Base-by-base conservation (phyloP, 2,888 invertebrate genomes). In the Drosophila phalerata region DNA sequence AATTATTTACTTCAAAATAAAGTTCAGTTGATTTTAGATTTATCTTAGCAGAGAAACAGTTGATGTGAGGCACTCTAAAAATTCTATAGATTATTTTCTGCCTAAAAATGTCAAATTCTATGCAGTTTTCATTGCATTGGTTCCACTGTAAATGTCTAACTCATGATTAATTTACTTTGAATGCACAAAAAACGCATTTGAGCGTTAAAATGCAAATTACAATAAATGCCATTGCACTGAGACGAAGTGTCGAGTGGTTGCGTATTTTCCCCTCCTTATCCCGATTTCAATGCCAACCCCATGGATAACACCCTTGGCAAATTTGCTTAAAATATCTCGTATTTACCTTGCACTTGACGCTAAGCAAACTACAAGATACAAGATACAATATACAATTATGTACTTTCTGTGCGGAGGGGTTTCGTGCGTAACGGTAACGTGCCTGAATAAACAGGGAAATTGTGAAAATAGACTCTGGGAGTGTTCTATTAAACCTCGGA, bases 121-220 rank as follows among this genome's bases (percentile, higher is more conserved):
- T 5, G 5, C 9, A 25, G 0, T 8, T 22, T 9, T 3, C 17
- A 2, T 28, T 15, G 5, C 3, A 6, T 25, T 72, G 58, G 73
- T 58, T 56, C 62, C 69, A 60, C 62, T 62, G 57, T 37, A 34
- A 17, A 11, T 25, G 30, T 8, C 30, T 45, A 48, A 47, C 30
- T 43, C 65, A 60, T 70, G 75, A 80, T 74, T 81, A 81, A 79
- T 83, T 57, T 47, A 65, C 52, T 68, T 72, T 58, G 49, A 66
- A 45, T 52, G 66, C 61, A 60, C 60, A 75, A 86, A 79, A 89
- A 88, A 86, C 69, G 70, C 88, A 88, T 79, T 86, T 79, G 63
- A 81, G 88, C 88, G 84, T 88, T 85, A 85, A 89, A 85, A 86
- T 88, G 86, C 80, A 88, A 86, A 86, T 88, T 81, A 83, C 79